Base-by-base conservation (phyloP, 2,113 vertebrate genomes). In the Phycodurus eques region DNA sequence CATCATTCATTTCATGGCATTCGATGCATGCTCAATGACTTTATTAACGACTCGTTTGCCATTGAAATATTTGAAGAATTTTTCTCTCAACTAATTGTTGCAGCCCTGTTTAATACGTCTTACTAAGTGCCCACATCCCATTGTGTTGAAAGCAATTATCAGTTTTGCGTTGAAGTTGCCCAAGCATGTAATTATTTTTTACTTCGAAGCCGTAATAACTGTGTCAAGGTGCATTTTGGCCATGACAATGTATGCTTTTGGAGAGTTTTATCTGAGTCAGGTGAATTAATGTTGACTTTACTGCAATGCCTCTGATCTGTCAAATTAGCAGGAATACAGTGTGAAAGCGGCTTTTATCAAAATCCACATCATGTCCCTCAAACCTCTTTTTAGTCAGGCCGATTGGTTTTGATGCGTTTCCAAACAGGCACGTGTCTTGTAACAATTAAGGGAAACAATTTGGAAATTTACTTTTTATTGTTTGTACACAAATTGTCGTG, bases 341-440 rank as follows among this genome's bases (percentile, higher is more conserved):
- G n/a, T 57, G 22, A 57, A 57, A 57, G 56, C 22, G 56, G 56
- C 22, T 59, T 65, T 67, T 75, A 71, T 65, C 53, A 19, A 33
- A 59, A 19, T 35, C 44, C 71, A 70, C 76, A 78, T 82, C 61
- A 64, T 12, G 31, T 46, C 39, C 42, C 33, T 51, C 17, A 64
- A 73, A 73, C 46, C 14, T 75, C 71, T 35, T 27, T 68, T 57
- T 65, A 42, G 63, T 7, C 9, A 69, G 75, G 77, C 82, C 78
- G 56, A 63, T 70, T 76, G 80, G 69, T 70, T 70, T 54, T 43
- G 19, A 70, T 33, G 11, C 73, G 51, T 39, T 69, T 84, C 46
- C 72, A 54, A 63, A 27, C 80, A 70, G 82, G 78, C 79, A 87
- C 78, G 85, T 86, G 84, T 82, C 66, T 51, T 66, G 71, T 59